Evolutionary conservation across 2,797 vertebrate genomes (phyloP).

Genomic region (Zenarchopterus dispar): DNA sequence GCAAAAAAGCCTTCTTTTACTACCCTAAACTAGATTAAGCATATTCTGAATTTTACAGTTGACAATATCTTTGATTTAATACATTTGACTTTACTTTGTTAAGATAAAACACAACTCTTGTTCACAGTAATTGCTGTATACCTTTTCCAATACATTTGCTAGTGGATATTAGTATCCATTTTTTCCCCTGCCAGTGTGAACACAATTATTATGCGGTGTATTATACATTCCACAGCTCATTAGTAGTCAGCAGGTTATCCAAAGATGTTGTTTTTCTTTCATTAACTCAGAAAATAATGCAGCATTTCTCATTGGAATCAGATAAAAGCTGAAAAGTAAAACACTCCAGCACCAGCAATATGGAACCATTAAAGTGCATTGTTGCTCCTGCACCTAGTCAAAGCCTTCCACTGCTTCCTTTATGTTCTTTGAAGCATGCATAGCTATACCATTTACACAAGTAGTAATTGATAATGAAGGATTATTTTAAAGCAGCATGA

Average conservation of each 20-base stretch:
- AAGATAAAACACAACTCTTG: constrained; percentile 51
- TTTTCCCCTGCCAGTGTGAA: constrained; percentile 41
- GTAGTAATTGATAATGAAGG: not conserved
- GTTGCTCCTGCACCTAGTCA: constrained; percentile 16
- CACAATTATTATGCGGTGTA: constrained; percentile 60
- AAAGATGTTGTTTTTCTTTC: constrained; percentile 57
- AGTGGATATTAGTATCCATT: constrained; percentile 52
- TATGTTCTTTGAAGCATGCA: constrained; percentile 24
- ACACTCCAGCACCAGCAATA: constrained; percentile 27
- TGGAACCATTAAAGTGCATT: constrained; percentile 19
- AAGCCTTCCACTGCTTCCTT: constrained; percentile 20
- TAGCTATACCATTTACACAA: constrained; percentile 1
- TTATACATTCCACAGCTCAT: constrained; percentile 65
- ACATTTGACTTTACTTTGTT: constrained; percentile 41
- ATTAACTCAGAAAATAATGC: constrained; percentile 52
- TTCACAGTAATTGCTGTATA: constrained; percentile 50
- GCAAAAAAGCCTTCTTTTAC: not conserved
- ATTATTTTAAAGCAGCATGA: constrained; percentile 6
- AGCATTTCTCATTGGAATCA: constrained; percentile 49
- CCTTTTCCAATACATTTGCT: constrained; percentile 41
- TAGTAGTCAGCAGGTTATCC: constrained; percentile 71
- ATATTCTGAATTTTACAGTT: constrained; percentile 17
- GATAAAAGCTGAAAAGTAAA: constrained; percentile 38
- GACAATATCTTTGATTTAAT: constrained; percentile 32
- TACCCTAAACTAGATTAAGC: constrained; percentile 17